Base-by-base conservation (phyloP, 2,888 invertebrate species). In the Tanytarsus gracilentus region DNA sequence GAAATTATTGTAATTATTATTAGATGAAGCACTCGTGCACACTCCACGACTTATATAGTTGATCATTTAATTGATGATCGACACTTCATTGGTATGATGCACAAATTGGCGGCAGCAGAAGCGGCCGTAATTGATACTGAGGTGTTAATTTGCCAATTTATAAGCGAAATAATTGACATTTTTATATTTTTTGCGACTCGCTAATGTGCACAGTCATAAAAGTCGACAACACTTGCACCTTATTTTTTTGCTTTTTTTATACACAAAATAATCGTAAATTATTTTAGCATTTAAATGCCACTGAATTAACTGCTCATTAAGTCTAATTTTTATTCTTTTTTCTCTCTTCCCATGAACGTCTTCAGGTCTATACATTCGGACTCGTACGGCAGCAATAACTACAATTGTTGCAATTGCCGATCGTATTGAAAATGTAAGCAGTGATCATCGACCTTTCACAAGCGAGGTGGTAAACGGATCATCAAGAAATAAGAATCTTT, bases 321-420 rank as follows among this genome's bases (percentile, higher is more conserved):
- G 18, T 6, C 33, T 55, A 39, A 39, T 55, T 26, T 55, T 55
- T 58, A 21, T 58, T 48, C 23, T 26, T 36, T 58, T 11, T 58
- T 25, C 18, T 56, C 6, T 59, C 14, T 59, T 36, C 16, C 4
- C 16, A 18, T 58, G 14, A 7, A 26, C 14, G n/a, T 5, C 26
- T 48, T n/a, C 23, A 60, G 60, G 50, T 60, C 60, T 26, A 60
- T 60, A 48, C 60, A 60, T 60, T 60, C 60, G 39, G 60, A 60
- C 36, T 60, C 60, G 25, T 49, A 60, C 21, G 50, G 60, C 50
- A 36, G 27, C 50, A 60, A 49, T 50, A 50, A 49, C 26, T 50
- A 60, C 16, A 60, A 60, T 39, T 50, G 60, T 48, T 60, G 50
- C 39, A 60, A 60, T 50, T 50, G 50, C 50, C 48, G 60, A 60